Conservation (phyloP, 2,797 vertebrate species). For the Kryptolebias ocellatus region DNA sequence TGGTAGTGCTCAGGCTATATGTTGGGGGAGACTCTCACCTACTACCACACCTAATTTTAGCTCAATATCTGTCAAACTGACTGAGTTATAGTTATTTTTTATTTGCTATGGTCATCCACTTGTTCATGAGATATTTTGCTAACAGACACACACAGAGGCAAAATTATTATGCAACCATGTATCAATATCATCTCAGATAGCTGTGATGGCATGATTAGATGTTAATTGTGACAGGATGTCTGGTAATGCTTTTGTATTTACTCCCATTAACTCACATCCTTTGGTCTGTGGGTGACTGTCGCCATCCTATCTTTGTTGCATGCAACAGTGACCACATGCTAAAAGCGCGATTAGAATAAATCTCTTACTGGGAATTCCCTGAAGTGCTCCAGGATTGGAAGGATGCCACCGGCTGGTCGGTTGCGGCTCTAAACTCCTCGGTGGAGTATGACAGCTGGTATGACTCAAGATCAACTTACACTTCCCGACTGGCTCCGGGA, state of each 20-base stretch:
- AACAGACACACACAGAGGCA: too few species aligned
- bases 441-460: slow-evolving; percentile 45
- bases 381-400: slow-evolving; percentile 38
- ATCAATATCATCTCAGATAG: neutral
- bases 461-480: slow-evolving; percentile 59
- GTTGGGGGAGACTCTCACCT: too few species aligned
- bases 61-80: too few species aligned
- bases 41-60: too few species aligned
- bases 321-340: slow-evolving; percentile 30
- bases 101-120: too few species aligned
- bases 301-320: slow-evolving; percentile 30
- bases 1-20: too few species aligned
- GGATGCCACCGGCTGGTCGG: slow-evolving; percentile 31
- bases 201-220: neutral
- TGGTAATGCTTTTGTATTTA: neutral
- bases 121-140: too few species aligned
- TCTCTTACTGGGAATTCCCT: slow-evolving; percentile 37
- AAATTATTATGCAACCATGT: neutral
- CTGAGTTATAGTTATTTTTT: too few species aligned
- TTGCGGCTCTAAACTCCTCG: slow-evolving; percentile 29
- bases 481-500: slow-evolving; percentile 47
- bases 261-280: neutral
- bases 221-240: neutral
- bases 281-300: slow-evolving; percentile 11
- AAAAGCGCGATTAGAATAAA: slow-evolving; percentile 11